phyloP scores from a whole-genome alignment of 1,140 invertebrate species.

The Myzus persicae region DNA sequence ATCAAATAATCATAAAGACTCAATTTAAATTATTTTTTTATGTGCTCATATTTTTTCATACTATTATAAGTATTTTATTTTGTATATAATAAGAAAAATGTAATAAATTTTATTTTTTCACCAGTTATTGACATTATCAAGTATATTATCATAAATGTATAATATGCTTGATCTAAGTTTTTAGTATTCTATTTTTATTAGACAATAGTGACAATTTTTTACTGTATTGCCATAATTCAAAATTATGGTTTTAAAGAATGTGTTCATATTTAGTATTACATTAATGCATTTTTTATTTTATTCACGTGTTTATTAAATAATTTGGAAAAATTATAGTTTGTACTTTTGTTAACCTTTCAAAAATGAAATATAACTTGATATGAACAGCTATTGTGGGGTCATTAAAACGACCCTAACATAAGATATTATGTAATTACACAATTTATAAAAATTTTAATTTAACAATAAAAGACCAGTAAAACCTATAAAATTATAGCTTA shows the following conservation, averaged over 20 bases:
- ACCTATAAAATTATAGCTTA: no score
- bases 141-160: background rate
- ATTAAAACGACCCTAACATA: no score
- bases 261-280: background rate
- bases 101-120: background rate
- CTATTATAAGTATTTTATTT: background rate
- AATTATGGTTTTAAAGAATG: background rate
- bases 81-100: background rate
- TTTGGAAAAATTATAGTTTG: background rate
- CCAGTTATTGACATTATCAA: background rate
- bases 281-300: background rate
- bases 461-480: no score
- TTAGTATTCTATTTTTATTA: background rate
- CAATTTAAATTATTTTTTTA: conserved; percentile 13
- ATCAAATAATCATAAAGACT: background rate
- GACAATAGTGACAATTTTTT: background rate
- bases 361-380: no score
- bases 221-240: background rate
- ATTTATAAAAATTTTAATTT: no score
- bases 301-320: background rate
- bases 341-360: background rate
- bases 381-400: no score
- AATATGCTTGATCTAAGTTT: background rate
- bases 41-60: background rate
- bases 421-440: no score